Evolutionary conservation across 2,113 vertebrate genomes (phyloP).

Genomic region (Chamaetylas fuelleborni): DNA sequence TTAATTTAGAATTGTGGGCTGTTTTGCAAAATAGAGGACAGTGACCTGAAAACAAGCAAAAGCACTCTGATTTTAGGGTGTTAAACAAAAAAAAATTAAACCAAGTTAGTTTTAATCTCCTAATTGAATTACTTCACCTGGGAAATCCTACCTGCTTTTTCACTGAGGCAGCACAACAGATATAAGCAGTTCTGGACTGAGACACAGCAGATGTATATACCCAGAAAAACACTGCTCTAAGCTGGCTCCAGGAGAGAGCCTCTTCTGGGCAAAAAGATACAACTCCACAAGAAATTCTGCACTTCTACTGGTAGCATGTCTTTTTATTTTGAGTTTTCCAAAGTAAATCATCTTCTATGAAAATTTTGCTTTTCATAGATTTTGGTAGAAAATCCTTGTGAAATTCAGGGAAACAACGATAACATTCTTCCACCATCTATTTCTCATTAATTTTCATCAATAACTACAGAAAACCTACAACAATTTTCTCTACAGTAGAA

Average conservation of each 20-base stretch:
- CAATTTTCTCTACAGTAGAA: neutral
- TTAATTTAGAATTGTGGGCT: neutral
- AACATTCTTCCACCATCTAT: neutral
- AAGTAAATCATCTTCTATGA: neutral
- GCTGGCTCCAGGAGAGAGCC: neutral
- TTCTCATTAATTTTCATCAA: neutral
- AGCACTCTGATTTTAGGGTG: neutral
- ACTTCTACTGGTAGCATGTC: neutral
- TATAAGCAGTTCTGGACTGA: neutral
- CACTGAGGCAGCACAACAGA: neutral
- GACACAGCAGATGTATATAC: fast-evolving
- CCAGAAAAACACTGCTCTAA: neutral
- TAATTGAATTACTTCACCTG: neutral
- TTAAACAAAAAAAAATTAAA: neutral
- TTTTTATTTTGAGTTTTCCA: neutral
- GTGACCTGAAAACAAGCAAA: neutral
- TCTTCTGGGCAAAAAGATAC: neutral
- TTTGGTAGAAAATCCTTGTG: neutral
- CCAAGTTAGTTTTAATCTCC: neutral
- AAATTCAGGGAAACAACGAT: neutral
- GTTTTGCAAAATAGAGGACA: neutral
- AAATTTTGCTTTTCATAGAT: neutral
- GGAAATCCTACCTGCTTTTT: neutral
- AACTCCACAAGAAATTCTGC: neutral
- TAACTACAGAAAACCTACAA: neutral